Evolutionary conservation across 1,140 invertebrate species (phyloP).

Genomic region (Idris sp.): DNA sequence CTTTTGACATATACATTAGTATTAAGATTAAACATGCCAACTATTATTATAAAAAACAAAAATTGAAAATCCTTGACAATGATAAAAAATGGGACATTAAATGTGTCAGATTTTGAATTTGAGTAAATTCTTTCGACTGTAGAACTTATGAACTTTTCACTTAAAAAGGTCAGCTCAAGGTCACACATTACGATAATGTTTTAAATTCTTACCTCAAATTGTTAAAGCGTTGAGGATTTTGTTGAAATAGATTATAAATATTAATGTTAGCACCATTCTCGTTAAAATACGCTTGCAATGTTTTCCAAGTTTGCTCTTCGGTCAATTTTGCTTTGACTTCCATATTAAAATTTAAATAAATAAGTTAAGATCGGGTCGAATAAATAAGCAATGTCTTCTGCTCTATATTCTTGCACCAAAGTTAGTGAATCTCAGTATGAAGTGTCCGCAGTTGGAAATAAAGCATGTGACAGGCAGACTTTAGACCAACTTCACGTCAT

Average conservation of each 20-base stretch:
- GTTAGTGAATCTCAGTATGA: conserved; percentile 12
- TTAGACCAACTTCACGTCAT: too few relatives aligned
- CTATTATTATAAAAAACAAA: too few relatives aligned
- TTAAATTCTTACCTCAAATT: conserved; percentile 85
- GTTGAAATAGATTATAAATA: conserved; percentile 86
- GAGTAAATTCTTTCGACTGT: conserved; percentile 1
- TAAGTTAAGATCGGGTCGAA: background rate
- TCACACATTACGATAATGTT: conserved; percentile 54
- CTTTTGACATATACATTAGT: too few relatives aligned
- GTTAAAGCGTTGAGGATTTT: conserved; percentile 87
- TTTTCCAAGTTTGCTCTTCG: conserved; percentile 83
- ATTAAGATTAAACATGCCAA: too few relatives aligned
- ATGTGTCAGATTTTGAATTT: background rate
- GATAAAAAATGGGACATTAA: background rate
- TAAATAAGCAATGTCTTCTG: conserved; percentile 28
- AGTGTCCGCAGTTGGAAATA: too few relatives aligned
- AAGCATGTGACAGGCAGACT: too few relatives aligned
- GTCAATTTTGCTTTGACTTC: conserved; percentile 78
- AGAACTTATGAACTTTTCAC: conserved; percentile 20
- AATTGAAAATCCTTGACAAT: too few relatives aligned
- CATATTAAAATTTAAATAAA: conserved; percentile 66
- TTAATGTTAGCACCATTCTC: conserved; percentile 84
- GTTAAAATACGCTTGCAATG: conserved; percentile 86
- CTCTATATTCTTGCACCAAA: conserved; percentile 8
- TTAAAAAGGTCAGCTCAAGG: conserved; percentile 69